Evolutionary conservation across 1,140 invertebrate genomes (phyloP), one percentile per base, ranked within the genome.

Genomic region (Heliconius nattereri): DNA sequence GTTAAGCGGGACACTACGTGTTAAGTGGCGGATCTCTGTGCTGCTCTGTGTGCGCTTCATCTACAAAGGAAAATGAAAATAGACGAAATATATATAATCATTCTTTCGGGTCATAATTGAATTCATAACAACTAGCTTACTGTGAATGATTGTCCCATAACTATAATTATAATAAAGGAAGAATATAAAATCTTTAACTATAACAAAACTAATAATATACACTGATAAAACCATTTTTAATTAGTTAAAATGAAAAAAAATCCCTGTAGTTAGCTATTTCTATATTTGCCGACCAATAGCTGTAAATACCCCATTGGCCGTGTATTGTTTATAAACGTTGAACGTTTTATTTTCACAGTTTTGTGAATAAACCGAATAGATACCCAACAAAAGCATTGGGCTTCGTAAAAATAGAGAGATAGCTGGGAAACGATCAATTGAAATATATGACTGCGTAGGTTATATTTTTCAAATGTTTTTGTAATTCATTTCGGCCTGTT

Each of bases 381-480:
- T 66, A 9, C 2, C 26, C 26, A 66, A 66, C 60, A 66, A 66
- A 66, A 66, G 60, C 26, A 16, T 29, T 29, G 60, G 13, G 60
- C 60, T 26, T 11, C 60, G 9, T 29, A 26, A 75, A 71, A 52
- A 75, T 32, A n/a, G 60, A 16, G 60, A 66, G 26, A 66, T 66
- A 66, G 57, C 72, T 77, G 29, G 26, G 37, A 60, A 75, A 75
- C 75, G 78, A 81, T 78, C 75, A 74, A 81, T 75, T 81, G 75
- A 77, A 82, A 82, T 75, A 75, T 78, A 76, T 79, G 37, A 75
- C 76, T 54, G 66, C 75, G 78, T 66, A 66, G 23, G 60, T 66
- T 66, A 66, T 66, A 66, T 66, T 66, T 66, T 66, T 66, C 60
- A 66, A 66, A 66, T 66, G 60, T 26, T 66, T 66, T 66, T 66